A percentile compares a stretch with the other conserved stretches of the same genome.
Evolutionary conservation across 2,888 invertebrate genomes (phyloP).

Genomic region (Eupithecia abbreviata): DNA sequence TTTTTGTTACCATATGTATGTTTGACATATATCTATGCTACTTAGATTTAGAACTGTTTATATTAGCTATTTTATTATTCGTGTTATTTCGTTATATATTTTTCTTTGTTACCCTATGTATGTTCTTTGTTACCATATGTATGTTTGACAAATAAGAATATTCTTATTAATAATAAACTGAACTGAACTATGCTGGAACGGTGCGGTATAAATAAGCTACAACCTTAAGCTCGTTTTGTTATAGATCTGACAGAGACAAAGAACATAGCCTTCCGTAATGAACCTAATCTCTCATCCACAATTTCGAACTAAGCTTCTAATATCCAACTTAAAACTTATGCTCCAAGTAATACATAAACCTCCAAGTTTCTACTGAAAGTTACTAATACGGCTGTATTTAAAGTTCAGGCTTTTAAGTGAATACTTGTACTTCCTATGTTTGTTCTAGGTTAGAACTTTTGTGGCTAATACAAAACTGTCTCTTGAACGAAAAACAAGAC

Average conservation of each 20-base stretch:
- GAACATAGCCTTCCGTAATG: background rate
- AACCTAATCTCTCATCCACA: background rate
- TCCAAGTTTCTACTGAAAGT: slow-evolving; percentile 19
- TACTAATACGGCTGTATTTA: slow-evolving; percentile 21
- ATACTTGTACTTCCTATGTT: slow-evolving; percentile 17
- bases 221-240: background rate
- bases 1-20: no score
- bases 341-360: slow-evolving; percentile 15
- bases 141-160: no score
- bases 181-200: background rate
- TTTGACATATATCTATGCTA: no score
- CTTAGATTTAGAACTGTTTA: no score
- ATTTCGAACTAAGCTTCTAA: slow-evolving; percentile 12
- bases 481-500: background rate
- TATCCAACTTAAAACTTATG: slow-evolving; percentile 12
- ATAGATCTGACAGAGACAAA: background rate
- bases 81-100: no score
- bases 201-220: background rate
- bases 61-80: no score
- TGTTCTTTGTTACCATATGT: no score
- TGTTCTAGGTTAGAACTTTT: background rate
- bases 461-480: background rate
- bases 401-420: slow-evolving; percentile 28
- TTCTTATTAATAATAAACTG: no score
- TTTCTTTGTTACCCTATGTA: no score